Evolutionary conservation across 2,888 invertebrate genomes (phyloP), one percentile per base, ranked within the genome.

Genomic region (Anthophora plumipes): DNA sequence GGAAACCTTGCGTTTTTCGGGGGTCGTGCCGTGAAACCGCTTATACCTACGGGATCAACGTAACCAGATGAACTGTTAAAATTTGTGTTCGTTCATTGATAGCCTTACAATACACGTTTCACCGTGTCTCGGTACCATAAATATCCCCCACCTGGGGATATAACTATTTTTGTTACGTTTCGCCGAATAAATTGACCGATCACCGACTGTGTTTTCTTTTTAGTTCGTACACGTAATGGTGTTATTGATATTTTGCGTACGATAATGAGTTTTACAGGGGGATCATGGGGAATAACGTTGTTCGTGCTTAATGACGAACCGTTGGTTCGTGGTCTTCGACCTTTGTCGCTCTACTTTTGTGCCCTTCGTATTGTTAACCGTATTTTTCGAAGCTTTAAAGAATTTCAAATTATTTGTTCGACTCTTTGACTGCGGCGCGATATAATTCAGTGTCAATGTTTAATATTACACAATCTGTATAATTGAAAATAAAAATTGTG

Each of bases 11-110:
- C 77, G 70, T 77, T 73, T 77, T 73, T 77, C 78, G 70, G 82
- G 69, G 67, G 73, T 68, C 68, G 60, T 20, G 46, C 64, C 83
- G 76, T 77, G 79, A 83, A 83, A 83, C 82, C 83, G 83, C 77
- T 82, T 83, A 82, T 75, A 82, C 82, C 67, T 81, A 39, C 64
- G 77, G 82, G 82, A 82, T 81, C 82, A 82, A 81, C 82, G 82
- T 82, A 82, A 81, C 82, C 82, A 82, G 81, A 82, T 82, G 81
- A 82, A 82, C 77, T 82, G 77, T 82, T 82, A 52, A 76, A 77
- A 81, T 82, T 82, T 82, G 81, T 82, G 79, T 73, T 77, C 82
- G 81, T 76, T 66, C 82, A 82, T 82, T 81, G 82, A 82, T 82
- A 80, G 82, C 50, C 43, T 12, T 39, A 82, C 81, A 82, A 82